Base-by-base conservation (phyloP, 2,888 invertebrate species). In the Eupeodes luniger region DNA sequence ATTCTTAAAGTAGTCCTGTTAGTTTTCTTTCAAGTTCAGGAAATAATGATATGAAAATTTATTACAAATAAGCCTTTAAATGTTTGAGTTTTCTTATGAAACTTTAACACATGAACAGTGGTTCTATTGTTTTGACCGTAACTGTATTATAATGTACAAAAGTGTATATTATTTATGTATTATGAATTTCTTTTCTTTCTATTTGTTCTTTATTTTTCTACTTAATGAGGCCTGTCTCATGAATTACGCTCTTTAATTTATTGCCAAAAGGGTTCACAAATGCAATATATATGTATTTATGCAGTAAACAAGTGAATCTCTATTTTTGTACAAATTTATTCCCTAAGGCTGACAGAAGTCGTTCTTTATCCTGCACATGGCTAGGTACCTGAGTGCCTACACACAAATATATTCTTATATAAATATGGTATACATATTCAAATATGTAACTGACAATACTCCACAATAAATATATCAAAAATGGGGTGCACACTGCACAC, bases 401-500 rank as follows among this genome's bases (percentile, higher is more conserved):
- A 9, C 40, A 40, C 40, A 40, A 7, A 40, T 5, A 40, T 40
- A 7, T 40, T 40, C 5, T 40, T 6, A 40, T 40, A 7, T 40
- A 40, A 40, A 40, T 40, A 40, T 7, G 40, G 40, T n/a, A 40
- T 61, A n/a, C n/a, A 14, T 34, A 67, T 75, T 67, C 44, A 67
- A 67, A 75, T 27, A 27, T 27, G 27, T 27, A 67, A 75, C 40
- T 61, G 53, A 67, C 59, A 62, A 19, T 19, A 61, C 49, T 40
- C 40, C 62, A 66, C 55, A 36, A 61, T 16, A 40, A 36, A 9
- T n/a, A 36, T 10, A 36, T n/a, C 36, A 61, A 47, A 80, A 81
- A 76, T 61, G 67, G 81, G 81, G 81, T 81, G 75, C 76, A 16
- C 57, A 77, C 62, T 81, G 75, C 76, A 16, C 57, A 77, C 62